These are phyloP conservation scores for Coracias cyanogaster DNA, from an alignment of 2,797 vertebrate genomes.

Conservation along the genomic window DNA sequence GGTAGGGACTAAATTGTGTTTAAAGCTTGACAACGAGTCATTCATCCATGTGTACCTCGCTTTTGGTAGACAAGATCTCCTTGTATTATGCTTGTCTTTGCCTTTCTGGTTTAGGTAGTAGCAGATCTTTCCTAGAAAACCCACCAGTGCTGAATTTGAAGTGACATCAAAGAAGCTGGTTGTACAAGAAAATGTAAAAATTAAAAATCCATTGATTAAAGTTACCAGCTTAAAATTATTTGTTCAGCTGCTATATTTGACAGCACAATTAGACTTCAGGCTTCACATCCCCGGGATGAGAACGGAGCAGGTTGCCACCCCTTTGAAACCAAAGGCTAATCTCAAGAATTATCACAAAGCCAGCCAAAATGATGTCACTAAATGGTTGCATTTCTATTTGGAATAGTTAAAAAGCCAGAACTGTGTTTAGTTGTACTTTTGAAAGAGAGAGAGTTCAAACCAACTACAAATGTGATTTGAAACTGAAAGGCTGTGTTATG, in stretches of 20 bases:
- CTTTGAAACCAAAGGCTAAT: neutral
- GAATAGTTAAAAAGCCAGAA: neutral
- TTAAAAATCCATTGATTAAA: neutral
- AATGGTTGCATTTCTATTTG: neutral
- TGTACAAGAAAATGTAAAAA: neutral
- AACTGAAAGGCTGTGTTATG: neutral
- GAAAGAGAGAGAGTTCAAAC: neutral
- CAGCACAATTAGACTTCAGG: neutral
- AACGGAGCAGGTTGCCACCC: neutral
- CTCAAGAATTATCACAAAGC: neutral
- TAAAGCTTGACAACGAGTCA: neutral
- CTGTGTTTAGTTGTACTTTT: neutral
- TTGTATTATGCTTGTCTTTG: neutral
- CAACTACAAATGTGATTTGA: neutral
- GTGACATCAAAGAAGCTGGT: neutral
- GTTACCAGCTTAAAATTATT: neutral
- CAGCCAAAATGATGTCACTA: neutral
- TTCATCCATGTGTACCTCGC: neutral
- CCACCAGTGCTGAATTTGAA: neutral
- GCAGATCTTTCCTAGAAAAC: neutral
- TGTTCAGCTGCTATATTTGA: neutral
- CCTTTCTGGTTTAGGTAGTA: neutral
- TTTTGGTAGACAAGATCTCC: neutral
- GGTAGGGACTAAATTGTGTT: neutral
- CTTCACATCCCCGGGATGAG: neutral